Base-by-base conservation (phyloP, 1,140 invertebrate genomes). In the Drosophila takahashii region DNA sequence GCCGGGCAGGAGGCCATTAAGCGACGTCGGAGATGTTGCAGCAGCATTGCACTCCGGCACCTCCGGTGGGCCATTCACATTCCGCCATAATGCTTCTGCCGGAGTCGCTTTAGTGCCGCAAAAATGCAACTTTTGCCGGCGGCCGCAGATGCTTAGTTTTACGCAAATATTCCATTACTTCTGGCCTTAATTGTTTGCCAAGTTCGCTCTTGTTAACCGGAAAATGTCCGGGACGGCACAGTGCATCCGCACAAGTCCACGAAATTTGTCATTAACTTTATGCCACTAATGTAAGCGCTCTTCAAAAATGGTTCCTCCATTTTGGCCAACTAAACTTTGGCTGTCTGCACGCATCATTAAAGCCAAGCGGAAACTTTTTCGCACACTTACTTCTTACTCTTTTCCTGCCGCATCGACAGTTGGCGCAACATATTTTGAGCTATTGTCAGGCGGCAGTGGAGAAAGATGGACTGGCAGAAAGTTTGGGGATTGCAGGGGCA, bases 271-370 rank as follows among this genome's bases (percentile, higher is more conserved):
- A 79, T 83, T 84, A 79, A 83, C 79, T 84, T 83, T 50, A 71
- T 80, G 72, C 62, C 71, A 81, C 76, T 79, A 83, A 72, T 72
- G 80, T 52, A 48, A 53, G 37, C 41, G 57, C 36, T 42, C 37
- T 54, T 79, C 50, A 58, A 69, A 75, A 56, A 65, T n/a, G n/a
- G n/a, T 72, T 80, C 37, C 13, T 27, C 54, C 32, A 22, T 44
- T 51, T 56, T 36, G n/a, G 42, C 22, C 32, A 5, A 11, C 29
- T 44, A 51, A 47, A 36, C 32, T 48, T 37, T 22, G 47, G 26
- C 75, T 79, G 77, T 77, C 81, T 80, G 77, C 47, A 75, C 81
- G 81, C 81, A 80, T 85, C 81, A 85, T 85, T 85, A 86, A 85
- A 86, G 81, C 53, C 56, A 54, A 73, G 60, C 44, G 29, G 50